Percentiles rank a stretch among this genome's conserved stretches.
phyloP scores from a whole-genome alignment of 2,888 invertebrate genomes.

The Anodontia alba region DNA sequence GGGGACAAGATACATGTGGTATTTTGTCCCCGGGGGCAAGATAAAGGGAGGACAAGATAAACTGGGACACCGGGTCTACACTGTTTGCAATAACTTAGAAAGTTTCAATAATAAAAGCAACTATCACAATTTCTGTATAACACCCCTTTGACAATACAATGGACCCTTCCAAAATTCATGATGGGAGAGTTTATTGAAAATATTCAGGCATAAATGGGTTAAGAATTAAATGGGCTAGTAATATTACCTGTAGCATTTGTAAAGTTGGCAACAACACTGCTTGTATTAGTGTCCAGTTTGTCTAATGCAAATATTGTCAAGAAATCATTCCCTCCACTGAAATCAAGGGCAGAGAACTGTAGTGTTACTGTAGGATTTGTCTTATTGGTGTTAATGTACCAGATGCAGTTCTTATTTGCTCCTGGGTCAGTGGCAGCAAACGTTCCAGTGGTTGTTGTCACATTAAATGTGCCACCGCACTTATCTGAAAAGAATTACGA shows the following conservation, averaged over 20 bases:
- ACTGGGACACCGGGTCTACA: no score
- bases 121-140: no score
- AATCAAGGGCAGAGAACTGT: not conserved
- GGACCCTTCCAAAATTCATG: no score
- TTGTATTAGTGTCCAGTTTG: not conserved
- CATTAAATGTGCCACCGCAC: not conserved
- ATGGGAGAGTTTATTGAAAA: no score
- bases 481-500: not conserved
- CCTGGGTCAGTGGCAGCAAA: not conserved
- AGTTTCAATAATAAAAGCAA: no score
- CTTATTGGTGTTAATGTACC: constrained; percentile 20
- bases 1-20: no score
- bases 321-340: not conserved
- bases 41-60: no score
- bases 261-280: not conserved
- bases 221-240: no score
- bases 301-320: constrained; percentile 15
- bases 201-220: no score
- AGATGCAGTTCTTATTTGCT: constrained; percentile 28
- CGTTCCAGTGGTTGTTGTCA: constrained; percentile 17
- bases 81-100: no score
- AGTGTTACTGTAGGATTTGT: constrained; percentile 23
- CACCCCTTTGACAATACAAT: no score
- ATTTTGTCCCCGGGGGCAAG: no score
- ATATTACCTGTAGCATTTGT: constrained; percentile 8